These are phyloP conservation scores for Drosophila vallismaia DNA, from an alignment of 2,888 invertebrate genomes.

Conservation along the genomic window DNA sequence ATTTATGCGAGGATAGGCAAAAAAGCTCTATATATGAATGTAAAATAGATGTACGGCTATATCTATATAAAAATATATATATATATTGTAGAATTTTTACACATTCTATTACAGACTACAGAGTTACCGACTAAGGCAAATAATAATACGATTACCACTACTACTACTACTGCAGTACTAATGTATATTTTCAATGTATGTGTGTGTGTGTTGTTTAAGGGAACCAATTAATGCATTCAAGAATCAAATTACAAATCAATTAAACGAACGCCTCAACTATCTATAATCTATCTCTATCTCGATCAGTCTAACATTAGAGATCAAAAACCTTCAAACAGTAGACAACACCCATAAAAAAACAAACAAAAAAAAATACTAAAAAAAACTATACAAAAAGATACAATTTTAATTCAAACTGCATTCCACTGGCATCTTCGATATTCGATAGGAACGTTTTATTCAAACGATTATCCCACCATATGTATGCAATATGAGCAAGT, in stretches of 20 bases:
- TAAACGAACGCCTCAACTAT: conserved; percentile 60
- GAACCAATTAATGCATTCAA: conserved; percentile 71
- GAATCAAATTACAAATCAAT: conserved; percentile 59
- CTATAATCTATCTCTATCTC: conserved; percentile 6
- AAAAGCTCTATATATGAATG: conserved; percentile 39
- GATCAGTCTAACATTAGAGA: conserved; percentile 25
- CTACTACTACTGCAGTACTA: conserved; percentile 25
- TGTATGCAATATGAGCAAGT: conserved; percentile 57
- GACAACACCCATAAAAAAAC: conserved; percentile 1
- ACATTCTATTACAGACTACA: conserved; percentile 52
- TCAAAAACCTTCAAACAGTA: not conserved
- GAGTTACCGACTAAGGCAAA: conserved; percentile 43
- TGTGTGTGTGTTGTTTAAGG: conserved; percentile 69
- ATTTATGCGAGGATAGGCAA: conserved; percentile 31
- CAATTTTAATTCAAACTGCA: conserved; percentile 27
- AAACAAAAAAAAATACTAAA: conserved; percentile 4
- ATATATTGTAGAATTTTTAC: conserved; percentile 69
- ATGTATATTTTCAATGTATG: conserved; percentile 47
- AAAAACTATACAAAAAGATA: conserved; percentile 8
- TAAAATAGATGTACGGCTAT: conserved; percentile 40
- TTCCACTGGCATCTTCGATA: conserved; percentile 38
- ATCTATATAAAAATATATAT: conserved; percentile 39
- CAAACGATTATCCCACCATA: conserved; percentile 81
- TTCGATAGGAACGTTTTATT: conserved; percentile 40
- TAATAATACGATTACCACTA: conserved; percentile 35